phyloP scores from a whole-genome alignment of 1,140 invertebrate genomes.

The Caenorhabditis tropicalis region DNA sequence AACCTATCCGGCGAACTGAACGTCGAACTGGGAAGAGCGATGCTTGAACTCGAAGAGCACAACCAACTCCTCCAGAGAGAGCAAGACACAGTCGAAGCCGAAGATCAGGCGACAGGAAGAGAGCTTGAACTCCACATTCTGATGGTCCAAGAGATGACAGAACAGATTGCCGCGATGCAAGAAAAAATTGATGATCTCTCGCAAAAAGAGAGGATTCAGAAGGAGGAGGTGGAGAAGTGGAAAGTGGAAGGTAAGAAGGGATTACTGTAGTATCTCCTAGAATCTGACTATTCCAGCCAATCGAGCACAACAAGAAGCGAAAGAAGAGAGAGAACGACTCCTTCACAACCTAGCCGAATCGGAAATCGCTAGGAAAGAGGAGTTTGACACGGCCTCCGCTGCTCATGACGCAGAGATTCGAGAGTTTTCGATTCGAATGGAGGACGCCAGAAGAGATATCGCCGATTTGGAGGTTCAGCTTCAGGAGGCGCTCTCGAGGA shows the following conservation, averaged over 20 bases:
- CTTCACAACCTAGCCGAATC: neutral
- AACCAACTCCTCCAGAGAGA: neutral
- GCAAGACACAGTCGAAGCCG: neutral
- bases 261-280: neutral
- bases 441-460: neutral
- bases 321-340: neutral
- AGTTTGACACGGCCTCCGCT: neutral
- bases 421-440: neutral
- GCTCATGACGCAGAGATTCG: neutral
- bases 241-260: neutral
- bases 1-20: slow-evolving; percentile 41
- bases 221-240: neutral
- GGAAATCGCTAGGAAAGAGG: neutral
- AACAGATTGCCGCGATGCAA: neutral
- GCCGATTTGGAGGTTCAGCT: neutral
- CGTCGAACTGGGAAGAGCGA: slow-evolving; percentile 36
- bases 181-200: neutral
- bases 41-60: slow-evolving; percentile 39
- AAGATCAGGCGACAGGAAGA: neutral
- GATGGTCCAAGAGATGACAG: neutral
- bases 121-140: neutral
- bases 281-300: neutral
- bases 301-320: neutral
- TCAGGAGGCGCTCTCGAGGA: neutral
- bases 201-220: neutral